Evolutionary conservation across 2,113 vertebrate genomes (phyloP).

Genomic region (Helogale parvula): DNA sequence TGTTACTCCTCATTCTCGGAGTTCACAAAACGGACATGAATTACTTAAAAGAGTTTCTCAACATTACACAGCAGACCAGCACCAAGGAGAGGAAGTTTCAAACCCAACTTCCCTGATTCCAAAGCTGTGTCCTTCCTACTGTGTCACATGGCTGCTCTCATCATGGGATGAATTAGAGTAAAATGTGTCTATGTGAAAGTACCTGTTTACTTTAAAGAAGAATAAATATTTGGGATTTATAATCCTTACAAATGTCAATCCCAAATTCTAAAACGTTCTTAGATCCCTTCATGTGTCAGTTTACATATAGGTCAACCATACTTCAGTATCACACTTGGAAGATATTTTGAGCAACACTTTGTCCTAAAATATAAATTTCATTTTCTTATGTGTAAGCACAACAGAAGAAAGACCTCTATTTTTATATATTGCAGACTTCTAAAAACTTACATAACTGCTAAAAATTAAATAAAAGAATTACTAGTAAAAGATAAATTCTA

Average conservation of each 20-base stretch:
- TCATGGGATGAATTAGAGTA: fast-evolving
- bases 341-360: not conserved
- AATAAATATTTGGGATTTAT: not conserved
- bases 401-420: not conserved
- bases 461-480: not conserved
- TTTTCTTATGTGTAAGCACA: not conserved
- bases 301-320: not conserved
- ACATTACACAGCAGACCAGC: not conserved
- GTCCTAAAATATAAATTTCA: not conserved
- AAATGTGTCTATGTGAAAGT: not conserved
- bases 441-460: not conserved
- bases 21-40: not conserved
- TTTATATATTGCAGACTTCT: not conserved
- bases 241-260: not conserved
- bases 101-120: not conserved
- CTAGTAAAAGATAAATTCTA: slow-evolving; percentile 21
- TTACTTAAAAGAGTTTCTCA: not conserved
- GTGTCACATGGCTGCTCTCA: not conserved
- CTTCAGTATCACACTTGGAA: not conserved
- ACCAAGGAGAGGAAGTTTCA: not conserved
- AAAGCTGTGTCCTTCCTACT: not conserved
- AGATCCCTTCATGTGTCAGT: not conserved
- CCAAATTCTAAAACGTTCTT: not conserved
- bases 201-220: not conserved
- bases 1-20: not conserved